These are phyloP conservation scores for Eulemur macaco DNA, from an alignment of 2,113 vertebrate species.

Conservation along the genomic window DNA sequence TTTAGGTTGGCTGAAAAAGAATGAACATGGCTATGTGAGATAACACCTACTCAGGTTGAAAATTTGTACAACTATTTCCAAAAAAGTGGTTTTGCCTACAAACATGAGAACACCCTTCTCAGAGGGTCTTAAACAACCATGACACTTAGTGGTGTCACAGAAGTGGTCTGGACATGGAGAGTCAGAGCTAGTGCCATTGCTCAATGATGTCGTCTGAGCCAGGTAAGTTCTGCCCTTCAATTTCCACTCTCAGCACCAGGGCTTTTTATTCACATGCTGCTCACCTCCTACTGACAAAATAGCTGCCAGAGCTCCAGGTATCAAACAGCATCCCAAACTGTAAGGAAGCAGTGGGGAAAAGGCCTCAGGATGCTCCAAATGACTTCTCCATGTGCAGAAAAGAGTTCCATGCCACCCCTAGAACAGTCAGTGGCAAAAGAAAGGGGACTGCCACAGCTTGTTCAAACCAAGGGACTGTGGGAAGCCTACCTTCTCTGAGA, in stretches of 20 bases:
- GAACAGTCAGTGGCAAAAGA: not conserved
- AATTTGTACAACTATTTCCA: not conserved
- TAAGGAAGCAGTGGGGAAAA: not conserved
- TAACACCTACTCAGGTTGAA: not conserved
- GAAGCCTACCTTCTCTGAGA: not conserved
- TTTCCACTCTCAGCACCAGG: not conserved
- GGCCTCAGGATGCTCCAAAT: not conserved
- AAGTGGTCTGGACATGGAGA: not conserved
- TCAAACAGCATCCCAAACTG: not conserved
- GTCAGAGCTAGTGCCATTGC: not conserved
- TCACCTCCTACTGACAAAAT: not conserved
- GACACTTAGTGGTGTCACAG: not conserved
- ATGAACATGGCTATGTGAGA: not conserved
- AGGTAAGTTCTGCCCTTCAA: not conserved
- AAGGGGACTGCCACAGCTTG: not conserved
- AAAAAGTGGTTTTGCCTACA: not conserved
- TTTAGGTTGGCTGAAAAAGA: not conserved
- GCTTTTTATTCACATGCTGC: not conserved
- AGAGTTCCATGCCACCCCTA: not conserved
- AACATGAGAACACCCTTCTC: not conserved
- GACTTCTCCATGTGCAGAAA: not conserved
- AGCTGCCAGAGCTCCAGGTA: not conserved
- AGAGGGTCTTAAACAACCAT: not conserved
- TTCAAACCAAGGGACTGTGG: not conserved
- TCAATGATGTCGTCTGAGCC: not conserved